Evolutionary conservation across 2,113 vertebrate species (phyloP).

Genomic region (Thamnaconus septentrionalis): DNA sequence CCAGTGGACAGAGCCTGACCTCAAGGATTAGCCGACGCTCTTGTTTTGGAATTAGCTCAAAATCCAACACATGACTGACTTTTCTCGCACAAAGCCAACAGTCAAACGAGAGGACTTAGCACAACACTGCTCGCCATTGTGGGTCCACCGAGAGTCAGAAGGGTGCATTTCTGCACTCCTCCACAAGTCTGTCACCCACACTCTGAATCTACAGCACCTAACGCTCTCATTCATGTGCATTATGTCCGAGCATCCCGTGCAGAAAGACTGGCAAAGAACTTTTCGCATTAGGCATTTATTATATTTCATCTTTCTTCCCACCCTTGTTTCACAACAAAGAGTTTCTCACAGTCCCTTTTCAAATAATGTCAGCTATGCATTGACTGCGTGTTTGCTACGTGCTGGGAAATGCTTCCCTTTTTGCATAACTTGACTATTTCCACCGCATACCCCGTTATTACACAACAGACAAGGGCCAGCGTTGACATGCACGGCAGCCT

Average conservation of each 20-base stretch:
- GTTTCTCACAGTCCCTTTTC: slow-evolving; percentile 13
- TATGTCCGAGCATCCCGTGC: slow-evolving; percentile 20
- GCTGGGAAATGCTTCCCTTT: slow-evolving; percentile 11
- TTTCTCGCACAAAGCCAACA: slow-evolving; percentile 67
- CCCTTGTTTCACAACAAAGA: slow-evolving; percentile 21
- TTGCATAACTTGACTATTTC: slow-evolving; percentile 11
- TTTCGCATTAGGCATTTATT: slow-evolving; percentile 1
- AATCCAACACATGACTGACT: slow-evolving; percentile 71
- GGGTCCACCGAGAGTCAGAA: slow-evolving; percentile 42
- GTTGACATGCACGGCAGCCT: neutral
- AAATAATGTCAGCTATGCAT: slow-evolving; percentile 9
- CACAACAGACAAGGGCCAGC: slow-evolving; percentile 15
- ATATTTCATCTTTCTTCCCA: slow-evolving; percentile 26
- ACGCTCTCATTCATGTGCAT: slow-evolving; percentile 40
- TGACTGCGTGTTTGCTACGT: slow-evolving; percentile 12
- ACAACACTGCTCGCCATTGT: slow-evolving; percentile 66
- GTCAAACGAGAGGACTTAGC: slow-evolving; percentile 55
- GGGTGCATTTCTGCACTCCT: slow-evolving; percentile 55
- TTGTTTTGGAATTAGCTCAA: slow-evolving; percentile 68
- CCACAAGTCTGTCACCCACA: slow-evolving; percentile 53
- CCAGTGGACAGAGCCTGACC: slow-evolving; percentile 47
- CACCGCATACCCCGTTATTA: slow-evolving; percentile 14
- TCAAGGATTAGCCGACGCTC: slow-evolving; percentile 61
- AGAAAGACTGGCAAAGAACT: slow-evolving; percentile 9
- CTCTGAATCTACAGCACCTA: slow-evolving; percentile 31